Conservation (phyloP, 2,113 vertebrate genomes). For the Cochlearius cochlearius region DNA sequence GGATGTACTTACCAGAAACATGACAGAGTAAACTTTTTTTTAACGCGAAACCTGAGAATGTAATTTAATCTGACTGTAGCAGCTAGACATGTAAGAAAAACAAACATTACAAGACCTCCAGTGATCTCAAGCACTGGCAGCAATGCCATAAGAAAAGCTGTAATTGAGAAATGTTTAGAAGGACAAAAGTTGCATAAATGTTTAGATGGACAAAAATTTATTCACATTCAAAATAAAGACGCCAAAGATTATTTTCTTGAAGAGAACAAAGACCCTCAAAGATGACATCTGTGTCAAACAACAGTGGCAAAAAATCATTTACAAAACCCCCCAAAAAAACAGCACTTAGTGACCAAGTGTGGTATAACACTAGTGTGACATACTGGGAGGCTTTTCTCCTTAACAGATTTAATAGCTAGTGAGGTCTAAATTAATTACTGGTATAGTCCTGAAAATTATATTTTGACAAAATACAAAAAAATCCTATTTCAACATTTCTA, state of each 20-base stretch:
- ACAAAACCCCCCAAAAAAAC: not conserved
- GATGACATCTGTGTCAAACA: not conserved
- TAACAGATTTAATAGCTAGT: not conserved
- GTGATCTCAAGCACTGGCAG: constrained; percentile 16
- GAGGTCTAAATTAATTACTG: not conserved
- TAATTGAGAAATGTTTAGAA: not conserved
- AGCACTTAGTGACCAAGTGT: not conserved
- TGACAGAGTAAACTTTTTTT: constrained; percentile 27
- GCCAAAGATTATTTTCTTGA: not conserved
- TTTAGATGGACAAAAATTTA: not conserved
- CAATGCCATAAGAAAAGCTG: not conserved
- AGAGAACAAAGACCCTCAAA: not conserved
- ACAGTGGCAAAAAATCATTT: not conserved
- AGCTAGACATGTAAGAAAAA: not conserved
- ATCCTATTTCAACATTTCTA: not conserved
- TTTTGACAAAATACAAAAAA: not conserved
- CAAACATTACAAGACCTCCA: constrained; percentile 40
- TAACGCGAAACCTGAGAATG: constrained; percentile 16
- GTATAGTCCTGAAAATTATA: not conserved
- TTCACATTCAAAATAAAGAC: not conserved
- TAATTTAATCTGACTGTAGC: constrained; percentile 34
- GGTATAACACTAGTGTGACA: not conserved
- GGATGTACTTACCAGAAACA: constrained; percentile 10
- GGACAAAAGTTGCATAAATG: not conserved
- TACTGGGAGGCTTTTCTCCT: not conserved